Base-by-base conservation (phyloP, 2,113 vertebrate species). In the Haemorhous mexicanus region DNA sequence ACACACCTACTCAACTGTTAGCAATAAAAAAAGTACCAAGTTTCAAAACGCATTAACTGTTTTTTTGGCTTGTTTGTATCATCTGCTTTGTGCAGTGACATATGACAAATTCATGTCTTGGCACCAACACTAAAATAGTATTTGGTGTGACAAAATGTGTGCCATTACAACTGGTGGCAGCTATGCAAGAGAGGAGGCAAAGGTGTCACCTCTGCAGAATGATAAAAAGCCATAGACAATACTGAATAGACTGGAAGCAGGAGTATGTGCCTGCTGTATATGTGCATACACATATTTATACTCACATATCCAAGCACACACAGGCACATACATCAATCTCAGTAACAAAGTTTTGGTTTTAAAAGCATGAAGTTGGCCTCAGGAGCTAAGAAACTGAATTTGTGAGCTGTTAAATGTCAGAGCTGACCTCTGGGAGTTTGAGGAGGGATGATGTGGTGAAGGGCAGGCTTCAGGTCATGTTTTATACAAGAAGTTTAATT, bases 401-500 rank as follows among this genome's bases (percentile, higher is more conserved):
- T 97, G 97, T 80, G 87, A 98, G 96, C 97, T 98, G 98, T 96
- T 97, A 98, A 98, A 98, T 98, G 97, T 98, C 97, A 98, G 95
- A 97, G 64, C 47, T 96, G 95, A 98, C 97, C 96, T 98, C 89
- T 84, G 95, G 97, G 97, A 97, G 83, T 95, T 93, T 95, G 96
- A 98, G 96, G 92, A 97, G 96, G 96, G 97, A 97, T 98, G 98
- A 97, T 98, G 97, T 97, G 97, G 97, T 96, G 91, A 97, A 98
- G 98, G 96, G 97, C 96, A 98, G 92, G 87, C 96, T 98, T 96
- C 97, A 96, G 98, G 97, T 98, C 97, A 97, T 98, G 97, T 97
- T 98, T 98, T 98, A 98, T 97, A 97, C 97, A 98, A 98, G 96
- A 97, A 97, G 97, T 98, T 98, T 98, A 98, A 98, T 98, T 98